Evolutionary conservation across 2,888 invertebrate genomes (phyloP).

Genomic region (Leptothorax acervorum): DNA sequence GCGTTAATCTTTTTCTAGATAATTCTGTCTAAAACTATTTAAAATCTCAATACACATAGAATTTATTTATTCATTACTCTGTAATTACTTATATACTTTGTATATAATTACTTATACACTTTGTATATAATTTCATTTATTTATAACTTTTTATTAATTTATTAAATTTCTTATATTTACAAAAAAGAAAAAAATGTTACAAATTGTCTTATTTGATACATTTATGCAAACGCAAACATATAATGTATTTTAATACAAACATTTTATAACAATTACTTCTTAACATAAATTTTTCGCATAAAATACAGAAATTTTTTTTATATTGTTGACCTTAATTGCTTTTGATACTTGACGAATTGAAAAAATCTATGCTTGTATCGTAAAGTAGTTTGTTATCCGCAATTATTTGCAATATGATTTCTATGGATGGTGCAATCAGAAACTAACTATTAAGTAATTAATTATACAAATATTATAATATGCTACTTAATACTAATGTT

Average conservation of each 20-base stretch:
- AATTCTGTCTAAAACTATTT: no score
- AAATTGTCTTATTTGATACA: neutral
- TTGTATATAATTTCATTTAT: no score
- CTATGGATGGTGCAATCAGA: neutral
- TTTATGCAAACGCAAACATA: neutral
- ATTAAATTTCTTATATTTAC: slow-evolving; percentile 7
- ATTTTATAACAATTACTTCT: neutral
- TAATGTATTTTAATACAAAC: neutral
- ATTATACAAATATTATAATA: neutral
- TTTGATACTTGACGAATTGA: neutral
- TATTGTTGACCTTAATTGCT: neutral
- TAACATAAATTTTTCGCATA: neutral
- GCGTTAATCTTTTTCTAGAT: no score
- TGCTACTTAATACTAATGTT: neutral
- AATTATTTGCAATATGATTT: neutral
- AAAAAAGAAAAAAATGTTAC: neutral
- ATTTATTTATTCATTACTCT: no score
- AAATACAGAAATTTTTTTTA: neutral
- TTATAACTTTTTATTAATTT: neutral
- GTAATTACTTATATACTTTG: no score
- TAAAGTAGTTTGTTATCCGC: neutral
- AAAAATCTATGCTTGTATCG: neutral
- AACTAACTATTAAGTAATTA: slow-evolving; percentile 8
- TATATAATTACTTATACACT: no score
- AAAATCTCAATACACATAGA: no score